Conservation (phyloP, 2,888 invertebrate genomes). For the Acleris laterana region DNA sequence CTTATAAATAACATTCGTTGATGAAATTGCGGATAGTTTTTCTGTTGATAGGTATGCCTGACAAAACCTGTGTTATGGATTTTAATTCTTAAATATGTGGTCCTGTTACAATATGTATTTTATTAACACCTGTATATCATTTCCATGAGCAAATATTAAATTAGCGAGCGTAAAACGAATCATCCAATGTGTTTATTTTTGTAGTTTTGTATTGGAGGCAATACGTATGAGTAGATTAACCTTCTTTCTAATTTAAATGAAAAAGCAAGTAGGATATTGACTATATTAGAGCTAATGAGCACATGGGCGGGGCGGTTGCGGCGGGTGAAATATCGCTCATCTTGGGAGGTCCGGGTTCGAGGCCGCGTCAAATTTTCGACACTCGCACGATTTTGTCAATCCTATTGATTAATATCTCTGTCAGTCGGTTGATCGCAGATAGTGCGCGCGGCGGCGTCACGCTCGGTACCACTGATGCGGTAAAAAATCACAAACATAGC, state of each 20-base stretch:
- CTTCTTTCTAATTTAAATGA: conserved; percentile 40
- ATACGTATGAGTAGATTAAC: not conserved
- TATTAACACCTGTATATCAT: too few species aligned
- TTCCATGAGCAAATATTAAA: too few species aligned
- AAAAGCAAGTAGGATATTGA: conserved; percentile 66
- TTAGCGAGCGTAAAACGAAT: too few species aligned
- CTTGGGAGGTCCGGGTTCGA: conserved; percentile 76
- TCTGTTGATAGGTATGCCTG: too few species aligned
- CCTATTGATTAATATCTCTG: conserved; percentile 74
- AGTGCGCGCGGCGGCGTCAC: conserved; percentile 22
- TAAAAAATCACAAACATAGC: conserved; percentile 30
- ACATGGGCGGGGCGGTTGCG: conserved; percentile 68
- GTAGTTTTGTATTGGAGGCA: not conserved
- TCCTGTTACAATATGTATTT: too few species aligned
- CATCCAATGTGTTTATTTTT: not conserved
- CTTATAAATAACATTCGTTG: too few species aligned
- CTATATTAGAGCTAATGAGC: conserved; percentile 80
- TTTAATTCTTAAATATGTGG: too few species aligned
- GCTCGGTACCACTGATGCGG: conserved; percentile 16
- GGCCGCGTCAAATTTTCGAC: conserved; percentile 77
- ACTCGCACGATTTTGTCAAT: conserved; percentile 82
- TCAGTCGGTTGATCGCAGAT: conserved; percentile 42
- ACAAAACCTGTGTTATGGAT: too few species aligned
- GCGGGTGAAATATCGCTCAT: conserved; percentile 77
- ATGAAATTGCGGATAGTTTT: too few species aligned